Conservation (phyloP, 2,797 vertebrate genomes). For the Molossus alvarezi region DNA sequence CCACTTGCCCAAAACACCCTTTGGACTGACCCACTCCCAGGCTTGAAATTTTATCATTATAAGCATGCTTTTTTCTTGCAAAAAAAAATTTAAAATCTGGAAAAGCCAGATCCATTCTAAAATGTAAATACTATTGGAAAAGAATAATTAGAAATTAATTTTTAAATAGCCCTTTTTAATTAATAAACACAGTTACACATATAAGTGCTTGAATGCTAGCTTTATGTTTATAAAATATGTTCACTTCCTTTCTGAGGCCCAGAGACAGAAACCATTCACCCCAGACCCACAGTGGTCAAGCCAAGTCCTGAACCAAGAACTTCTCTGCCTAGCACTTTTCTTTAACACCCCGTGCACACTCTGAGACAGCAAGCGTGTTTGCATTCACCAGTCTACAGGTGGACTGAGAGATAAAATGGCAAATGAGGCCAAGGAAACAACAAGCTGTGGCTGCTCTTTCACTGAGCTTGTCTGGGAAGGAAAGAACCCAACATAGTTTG, state of each 20-base stretch:
- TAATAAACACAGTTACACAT: neutral
- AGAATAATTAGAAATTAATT: conserved; percentile 22
- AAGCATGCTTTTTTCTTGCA: neutral
- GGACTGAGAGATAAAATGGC: neutral
- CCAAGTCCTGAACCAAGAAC: neutral
- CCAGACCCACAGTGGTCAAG: neutral
- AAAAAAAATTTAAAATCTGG: neutral
- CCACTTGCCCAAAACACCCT: neutral
- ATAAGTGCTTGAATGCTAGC: neutral
- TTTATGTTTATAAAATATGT: neutral
- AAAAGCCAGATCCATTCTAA: neutral
- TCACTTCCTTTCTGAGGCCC: neutral
- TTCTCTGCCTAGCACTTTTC: neutral
- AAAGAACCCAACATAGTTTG: too few species aligned
- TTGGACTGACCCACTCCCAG: neutral
- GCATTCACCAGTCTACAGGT: rapidly evolving
- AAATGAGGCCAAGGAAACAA: neutral
- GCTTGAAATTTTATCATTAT: neutral
- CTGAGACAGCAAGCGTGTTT: neutral
- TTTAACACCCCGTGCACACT: rapidly evolving
- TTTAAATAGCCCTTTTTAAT: conserved; percentile 37
- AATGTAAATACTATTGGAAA: neutral
- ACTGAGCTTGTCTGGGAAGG: neutral
- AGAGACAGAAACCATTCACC: neutral
- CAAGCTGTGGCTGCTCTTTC: neutral